Evolutionary conservation across 2,888 invertebrate genomes (phyloP), one percentile per base, ranked within the genome.

Genomic region (Platerodrilus igneus): DNA sequence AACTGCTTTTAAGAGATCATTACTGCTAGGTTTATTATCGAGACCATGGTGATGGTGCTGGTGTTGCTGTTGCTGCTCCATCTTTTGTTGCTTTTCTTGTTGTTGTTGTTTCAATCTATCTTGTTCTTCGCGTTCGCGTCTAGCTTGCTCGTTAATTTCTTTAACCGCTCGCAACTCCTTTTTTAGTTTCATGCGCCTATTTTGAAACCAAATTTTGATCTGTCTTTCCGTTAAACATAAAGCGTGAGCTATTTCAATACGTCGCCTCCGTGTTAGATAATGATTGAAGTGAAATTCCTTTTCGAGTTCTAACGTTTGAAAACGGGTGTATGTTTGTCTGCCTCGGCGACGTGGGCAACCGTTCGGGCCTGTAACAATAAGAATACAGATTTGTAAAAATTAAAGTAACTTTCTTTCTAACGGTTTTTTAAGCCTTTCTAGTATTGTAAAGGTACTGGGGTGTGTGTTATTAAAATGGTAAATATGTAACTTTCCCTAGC

Each of bases 221-320:
- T 95, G 95, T 62, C 95, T 77, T 73, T 95, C 95, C 57, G 94
- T 93, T 59, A 95, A 81, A 70, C 93, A 92, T 44, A 96, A 82
- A 38, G 92, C 91, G 71, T 95, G 94, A 27, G 95, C 94, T 58
- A 95, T 95, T 73, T 96, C 95, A 73, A 95, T 94, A 74, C 95
- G 81, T 70, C 95, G 83, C 68, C 95, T 79, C 66, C 96, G 81
- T 59, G 95, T 95, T 70, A 96, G 78, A 72, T 96, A 96, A 67
- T 94, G 93, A 74, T 95, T 96, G 76, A 93, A 94, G 68, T 95
- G 92, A 75, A 96, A 96, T 77, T 96, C 96, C 73, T 95, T 95
- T 72, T 96, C 96, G 71, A 96, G 79, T 69, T 96, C 95, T 72
- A 95, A 76, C 14, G 96, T 96, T 73, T 97, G 96, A 79, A 95